Evolutionary conservation across 2,888 invertebrate genomes (phyloP).

Genomic region (Diaperis boleti): DNA sequence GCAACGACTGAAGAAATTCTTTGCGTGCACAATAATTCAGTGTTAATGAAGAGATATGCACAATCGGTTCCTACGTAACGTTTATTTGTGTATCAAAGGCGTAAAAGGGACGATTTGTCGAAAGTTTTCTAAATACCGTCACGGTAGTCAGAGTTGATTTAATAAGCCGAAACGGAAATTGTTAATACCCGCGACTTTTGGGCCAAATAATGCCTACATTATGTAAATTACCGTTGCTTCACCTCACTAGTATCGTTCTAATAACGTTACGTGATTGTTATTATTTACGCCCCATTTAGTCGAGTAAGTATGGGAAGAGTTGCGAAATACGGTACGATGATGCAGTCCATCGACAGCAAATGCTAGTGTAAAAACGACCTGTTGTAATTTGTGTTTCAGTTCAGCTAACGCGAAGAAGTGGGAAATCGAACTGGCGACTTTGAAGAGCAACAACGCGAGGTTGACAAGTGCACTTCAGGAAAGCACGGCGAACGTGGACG

Average conservation of each 20-base stretch:
- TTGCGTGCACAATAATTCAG: slow-evolving; percentile 18
- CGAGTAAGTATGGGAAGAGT: slow-evolving; percentile 26
- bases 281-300: slow-evolving; percentile 40
- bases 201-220: not conserved
- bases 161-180: not conserved
- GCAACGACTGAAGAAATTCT: not conserved
- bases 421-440: slow-evolving; percentile 95
- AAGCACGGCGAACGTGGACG: slow-evolving; percentile 97
- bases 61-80: not conserved
- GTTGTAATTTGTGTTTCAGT: slow-evolving; percentile 68
- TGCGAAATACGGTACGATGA: slow-evolving; percentile 14
- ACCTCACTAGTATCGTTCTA: slow-evolving; percentile 15
- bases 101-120: not conserved
- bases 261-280: slow-evolving; percentile 32
- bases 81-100: not conserved
- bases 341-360: not conserved
- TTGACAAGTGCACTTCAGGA: slow-evolving; percentile 95
- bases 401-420: slow-evolving; percentile 99
- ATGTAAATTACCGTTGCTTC: slow-evolving; percentile 15
- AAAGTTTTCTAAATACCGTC: slow-evolving; percentile 5
- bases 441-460: slow-evolving; percentile 96
- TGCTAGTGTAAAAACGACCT: slow-evolving; percentile 10
- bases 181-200: not conserved
- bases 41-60: slow-evolving; percentile 8
- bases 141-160: not conserved